These are phyloP conservation scores for Epinephelus cyanopodus DNA, from an alignment of 2,113 vertebrate species.

Conservation along the genomic window DNA sequence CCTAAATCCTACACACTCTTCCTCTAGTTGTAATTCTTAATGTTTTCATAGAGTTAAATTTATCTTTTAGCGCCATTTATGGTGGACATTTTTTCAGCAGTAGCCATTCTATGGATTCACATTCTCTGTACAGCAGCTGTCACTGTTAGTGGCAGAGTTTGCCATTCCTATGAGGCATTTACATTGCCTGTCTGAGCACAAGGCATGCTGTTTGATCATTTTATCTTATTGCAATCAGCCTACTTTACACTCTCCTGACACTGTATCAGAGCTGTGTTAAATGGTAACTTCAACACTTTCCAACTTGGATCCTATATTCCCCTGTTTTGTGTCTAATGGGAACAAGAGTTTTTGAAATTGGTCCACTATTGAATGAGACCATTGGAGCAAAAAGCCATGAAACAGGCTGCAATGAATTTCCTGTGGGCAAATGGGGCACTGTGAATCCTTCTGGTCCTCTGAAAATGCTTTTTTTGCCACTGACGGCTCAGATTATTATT, in stretches of 20 bases:
- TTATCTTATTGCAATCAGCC: not conserved
- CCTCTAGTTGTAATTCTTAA: not conserved
- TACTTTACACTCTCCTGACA: not conserved
- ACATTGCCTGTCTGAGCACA: not conserved
- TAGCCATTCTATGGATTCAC: not conserved
- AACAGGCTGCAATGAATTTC: too few species aligned
- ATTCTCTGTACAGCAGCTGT: not conserved
- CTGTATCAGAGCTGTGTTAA: not conserved
- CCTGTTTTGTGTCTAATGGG: too few species aligned
- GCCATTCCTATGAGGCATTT: not conserved
- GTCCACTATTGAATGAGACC: too few species aligned
- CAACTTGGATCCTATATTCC: too few species aligned
- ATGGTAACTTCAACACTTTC: too few species aligned
- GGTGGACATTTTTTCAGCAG: not conserved
- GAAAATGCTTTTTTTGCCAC: too few species aligned
- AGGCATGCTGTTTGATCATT: not conserved
- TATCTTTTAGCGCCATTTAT: not conserved
- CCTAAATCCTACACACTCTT: too few species aligned
- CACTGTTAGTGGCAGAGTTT: not conserved
- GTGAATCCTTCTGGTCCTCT: too few species aligned
- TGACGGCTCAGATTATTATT: too few species aligned
- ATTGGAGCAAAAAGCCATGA: too few species aligned
- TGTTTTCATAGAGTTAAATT: not conserved
- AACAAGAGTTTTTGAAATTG: too few species aligned
- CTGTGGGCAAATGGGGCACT: too few species aligned